These are phyloP conservation scores for Acronicta psi DNA, from an alignment of 2,888 invertebrate species.

Conservation along the genomic window DNA sequence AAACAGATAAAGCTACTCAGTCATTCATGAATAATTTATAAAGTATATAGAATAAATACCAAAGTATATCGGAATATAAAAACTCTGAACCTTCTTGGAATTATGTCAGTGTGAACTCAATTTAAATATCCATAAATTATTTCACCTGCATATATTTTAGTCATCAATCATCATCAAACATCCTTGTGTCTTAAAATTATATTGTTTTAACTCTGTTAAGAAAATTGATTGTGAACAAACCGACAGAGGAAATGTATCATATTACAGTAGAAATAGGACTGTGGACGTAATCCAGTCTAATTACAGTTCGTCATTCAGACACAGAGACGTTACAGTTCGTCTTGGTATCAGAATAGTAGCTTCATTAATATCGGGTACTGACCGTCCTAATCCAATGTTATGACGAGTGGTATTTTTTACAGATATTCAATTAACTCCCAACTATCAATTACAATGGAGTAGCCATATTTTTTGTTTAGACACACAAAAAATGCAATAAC, in stretches of 20 bases:
- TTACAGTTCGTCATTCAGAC: background rate
- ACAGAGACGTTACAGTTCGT: background rate
- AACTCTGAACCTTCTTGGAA: conserved; percentile 12
- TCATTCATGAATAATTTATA: conserved; percentile 50
- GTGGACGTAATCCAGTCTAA: background rate
- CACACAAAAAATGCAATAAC: conserved; percentile 39
- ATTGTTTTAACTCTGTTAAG: background rate
- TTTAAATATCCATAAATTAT: conserved; percentile 5
- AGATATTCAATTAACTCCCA: conserved; percentile 50
- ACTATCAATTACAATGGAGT: conserved; percentile 56
- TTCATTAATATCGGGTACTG: conserved; percentile 34
- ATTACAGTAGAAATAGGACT: background rate
- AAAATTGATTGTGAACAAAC: too few relatives aligned
- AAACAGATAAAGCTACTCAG: conserved; percentile 51
- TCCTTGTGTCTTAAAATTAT: conserved; percentile 1
- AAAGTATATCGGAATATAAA: conserved; percentile 8
- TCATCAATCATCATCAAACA: too few relatives aligned
- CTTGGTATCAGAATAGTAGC: conserved; percentile 23
- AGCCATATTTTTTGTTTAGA: conserved; percentile 42
- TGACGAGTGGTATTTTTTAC: conserved; percentile 42
- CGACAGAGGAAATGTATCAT: background rate
- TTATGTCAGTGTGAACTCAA: conserved; percentile 6
- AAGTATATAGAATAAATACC: conserved; percentile 27
- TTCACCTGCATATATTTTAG: background rate
- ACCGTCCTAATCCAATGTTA: conserved; percentile 31